Conservation (phyloP, 35 echinoderm and acorn worm species). For the Amphiura filiformis region DNA sequence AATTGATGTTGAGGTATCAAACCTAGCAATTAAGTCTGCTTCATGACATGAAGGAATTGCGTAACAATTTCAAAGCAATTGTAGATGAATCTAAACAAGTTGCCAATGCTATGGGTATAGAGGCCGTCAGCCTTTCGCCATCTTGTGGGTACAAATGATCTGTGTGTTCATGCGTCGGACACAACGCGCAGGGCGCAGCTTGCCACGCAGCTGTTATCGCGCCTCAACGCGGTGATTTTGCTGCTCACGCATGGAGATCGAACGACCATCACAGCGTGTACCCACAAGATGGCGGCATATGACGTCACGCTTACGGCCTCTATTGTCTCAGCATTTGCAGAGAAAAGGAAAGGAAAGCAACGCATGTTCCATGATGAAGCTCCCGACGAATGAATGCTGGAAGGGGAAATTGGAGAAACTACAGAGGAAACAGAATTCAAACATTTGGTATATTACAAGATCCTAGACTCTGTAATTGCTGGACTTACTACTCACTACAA, state of each 20-base stretch:
- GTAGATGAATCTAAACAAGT: background rate
- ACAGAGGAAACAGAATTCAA: background rate
- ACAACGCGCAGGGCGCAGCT: too few species aligned
- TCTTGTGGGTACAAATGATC: too few species aligned
- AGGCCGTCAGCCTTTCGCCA: too few species aligned
- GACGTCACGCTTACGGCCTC: too few species aligned
- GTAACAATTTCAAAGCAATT: background rate
- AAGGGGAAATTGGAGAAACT: background rate
- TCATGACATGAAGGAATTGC: background rate
- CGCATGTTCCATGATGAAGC: too few species aligned
- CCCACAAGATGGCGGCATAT: too few species aligned
- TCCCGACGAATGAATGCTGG: background rate
- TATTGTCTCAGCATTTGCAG: background rate
- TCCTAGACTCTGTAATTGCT: background rate
- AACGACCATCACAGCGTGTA: too few species aligned
- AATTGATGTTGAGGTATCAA: background rate
- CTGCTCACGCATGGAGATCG: too few species aligned
- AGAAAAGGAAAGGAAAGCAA: background rate
- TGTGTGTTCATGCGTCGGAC: too few species aligned
- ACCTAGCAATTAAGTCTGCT: background rate
- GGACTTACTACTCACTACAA: background rate
- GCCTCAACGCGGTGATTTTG: too few species aligned
- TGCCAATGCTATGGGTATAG: constrained; percentile 9
- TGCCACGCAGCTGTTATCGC: too few species aligned
- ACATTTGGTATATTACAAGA: background rate